These are phyloP conservation scores for Gavia stellata DNA, from an alignment of 2,113 vertebrate species.

Conservation along the genomic window DNA sequence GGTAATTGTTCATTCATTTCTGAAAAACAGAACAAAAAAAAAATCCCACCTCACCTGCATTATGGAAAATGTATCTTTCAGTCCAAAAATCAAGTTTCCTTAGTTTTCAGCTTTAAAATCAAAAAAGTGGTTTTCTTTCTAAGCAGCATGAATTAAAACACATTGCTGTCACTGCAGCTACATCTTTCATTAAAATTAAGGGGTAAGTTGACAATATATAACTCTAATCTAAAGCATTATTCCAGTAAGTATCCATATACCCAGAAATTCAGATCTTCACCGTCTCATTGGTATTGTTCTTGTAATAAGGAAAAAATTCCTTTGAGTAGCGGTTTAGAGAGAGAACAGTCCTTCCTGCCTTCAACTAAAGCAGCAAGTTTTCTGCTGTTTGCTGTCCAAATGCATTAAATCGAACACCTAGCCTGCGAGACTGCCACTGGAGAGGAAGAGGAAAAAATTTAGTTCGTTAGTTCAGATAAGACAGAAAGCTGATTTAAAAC, in stretches of 20 bases:
- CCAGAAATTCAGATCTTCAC: neutral
- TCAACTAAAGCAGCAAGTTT: neutral
- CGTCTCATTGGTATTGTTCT: neutral
- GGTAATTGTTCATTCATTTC: neutral
- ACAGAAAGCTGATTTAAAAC: neutral
- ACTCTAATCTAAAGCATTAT: neutral
- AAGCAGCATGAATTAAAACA: neutral
- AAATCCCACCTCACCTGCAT: neutral
- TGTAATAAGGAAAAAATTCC: neutral
- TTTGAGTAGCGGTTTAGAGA: neutral
- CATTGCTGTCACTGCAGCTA: neutral
- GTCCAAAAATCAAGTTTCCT: neutral
- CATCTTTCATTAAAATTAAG: neutral
- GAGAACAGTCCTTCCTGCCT: neutral
- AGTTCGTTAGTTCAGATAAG: neutral
- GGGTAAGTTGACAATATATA: neutral
- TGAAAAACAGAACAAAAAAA: neutral
- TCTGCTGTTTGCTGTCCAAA: neutral
- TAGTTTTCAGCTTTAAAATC: neutral
- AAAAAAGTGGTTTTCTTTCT: neutral
- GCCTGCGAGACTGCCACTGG: rapidly evolving
- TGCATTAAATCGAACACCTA: neutral
- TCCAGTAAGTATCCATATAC: neutral
- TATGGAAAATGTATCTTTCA: neutral
- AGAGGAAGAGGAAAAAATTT: neutral